Evolutionary conservation across 2,888 invertebrate species (phyloP).

Genomic region (Cheilosia impressa): DNA sequence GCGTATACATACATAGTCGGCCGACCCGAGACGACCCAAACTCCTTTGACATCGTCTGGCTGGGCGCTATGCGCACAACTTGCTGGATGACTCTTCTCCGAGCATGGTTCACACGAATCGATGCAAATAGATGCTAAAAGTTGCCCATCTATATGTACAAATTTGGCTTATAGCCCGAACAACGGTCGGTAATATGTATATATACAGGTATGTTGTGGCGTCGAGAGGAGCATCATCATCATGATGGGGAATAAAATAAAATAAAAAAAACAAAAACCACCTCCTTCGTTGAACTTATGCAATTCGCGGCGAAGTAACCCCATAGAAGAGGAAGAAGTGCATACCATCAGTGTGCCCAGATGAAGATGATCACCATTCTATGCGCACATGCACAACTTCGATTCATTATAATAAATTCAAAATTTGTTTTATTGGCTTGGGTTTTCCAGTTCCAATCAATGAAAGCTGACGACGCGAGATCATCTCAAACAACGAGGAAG

Average conservation of each 20-base stretch:
- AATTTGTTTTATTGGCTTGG: slow-evolving; percentile 71
- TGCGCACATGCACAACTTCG: slow-evolving; percentile 63
- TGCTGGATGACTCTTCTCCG: slow-evolving; percentile 37
- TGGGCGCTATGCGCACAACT: slow-evolving; percentile 50
- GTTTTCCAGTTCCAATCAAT: slow-evolving; percentile 50
- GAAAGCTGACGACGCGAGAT: slow-evolving; percentile 16
- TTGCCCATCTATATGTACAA: slow-evolving; percentile 65
- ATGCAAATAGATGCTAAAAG: slow-evolving; percentile 67
- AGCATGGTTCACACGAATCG: slow-evolving; percentile 70
- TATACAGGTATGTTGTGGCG: slow-evolving; percentile 31
- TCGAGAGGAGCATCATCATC: slow-evolving; percentile 42
- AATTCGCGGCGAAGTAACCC: slow-evolving; percentile 35
- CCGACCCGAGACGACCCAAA: slow-evolving; percentile 72
- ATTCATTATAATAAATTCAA: slow-evolving; percentile 75
- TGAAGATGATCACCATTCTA: slow-evolving; percentile 61
- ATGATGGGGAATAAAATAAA: slow-evolving; percentile 48
- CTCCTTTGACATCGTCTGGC: slow-evolving; percentile 72
- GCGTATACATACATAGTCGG: slow-evolving; percentile 29
- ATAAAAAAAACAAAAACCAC: slow-evolving; percentile 51
- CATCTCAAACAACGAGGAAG: slow-evolving; percentile 36
- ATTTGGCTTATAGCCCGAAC: slow-evolving; percentile 62
- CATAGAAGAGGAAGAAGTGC: background rate
- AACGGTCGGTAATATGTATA: slow-evolving; percentile 40
- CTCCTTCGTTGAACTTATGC: slow-evolving; percentile 53
- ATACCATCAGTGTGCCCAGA: background rate